Evolutionary conservation across 2,888 invertebrate genomes (phyloP).

Genomic region (Cephus runcator): DNA sequence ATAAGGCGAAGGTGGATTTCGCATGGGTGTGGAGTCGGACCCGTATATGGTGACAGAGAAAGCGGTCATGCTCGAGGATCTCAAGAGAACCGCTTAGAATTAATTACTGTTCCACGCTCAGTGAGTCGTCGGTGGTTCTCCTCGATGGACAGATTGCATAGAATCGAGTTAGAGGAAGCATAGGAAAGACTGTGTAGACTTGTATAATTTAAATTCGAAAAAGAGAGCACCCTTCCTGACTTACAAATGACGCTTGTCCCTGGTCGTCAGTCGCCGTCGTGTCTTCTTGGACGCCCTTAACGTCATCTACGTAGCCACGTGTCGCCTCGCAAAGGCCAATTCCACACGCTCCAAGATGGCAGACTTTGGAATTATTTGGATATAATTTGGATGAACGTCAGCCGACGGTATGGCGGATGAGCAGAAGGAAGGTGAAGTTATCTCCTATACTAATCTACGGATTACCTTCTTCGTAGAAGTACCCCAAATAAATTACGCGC

Average conservation of each 20-base stretch:
- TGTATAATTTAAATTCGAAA: too few species aligned
- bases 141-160: conserved; percentile 46
- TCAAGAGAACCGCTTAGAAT: conserved; percentile 58
- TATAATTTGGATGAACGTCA: conserved; percentile 34
- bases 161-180: background rate
- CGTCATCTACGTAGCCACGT: too few species aligned
- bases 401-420: too few species aligned
- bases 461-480: conserved; percentile 33
- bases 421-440: conserved; percentile 18
- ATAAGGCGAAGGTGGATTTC: background rate
- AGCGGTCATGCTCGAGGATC: conserved; percentile 39
- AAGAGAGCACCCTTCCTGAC: too few species aligned
- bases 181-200: too few species aligned
- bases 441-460: conserved; percentile 33
- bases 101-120: conserved; percentile 57
- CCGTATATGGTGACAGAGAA: conserved; percentile 25
- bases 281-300: too few species aligned
- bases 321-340: too few species aligned
- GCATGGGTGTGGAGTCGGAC: conserved; percentile 33
- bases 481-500: conserved; percentile 53
- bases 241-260: too few species aligned
- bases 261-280: too few species aligned
- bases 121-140: conserved; percentile 48
- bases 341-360: too few species aligned
- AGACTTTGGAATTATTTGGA: conserved; percentile 28